phyloP scores from a whole-genome alignment of 2,888 invertebrate genomes.

The Epiblema foenella region DNA sequence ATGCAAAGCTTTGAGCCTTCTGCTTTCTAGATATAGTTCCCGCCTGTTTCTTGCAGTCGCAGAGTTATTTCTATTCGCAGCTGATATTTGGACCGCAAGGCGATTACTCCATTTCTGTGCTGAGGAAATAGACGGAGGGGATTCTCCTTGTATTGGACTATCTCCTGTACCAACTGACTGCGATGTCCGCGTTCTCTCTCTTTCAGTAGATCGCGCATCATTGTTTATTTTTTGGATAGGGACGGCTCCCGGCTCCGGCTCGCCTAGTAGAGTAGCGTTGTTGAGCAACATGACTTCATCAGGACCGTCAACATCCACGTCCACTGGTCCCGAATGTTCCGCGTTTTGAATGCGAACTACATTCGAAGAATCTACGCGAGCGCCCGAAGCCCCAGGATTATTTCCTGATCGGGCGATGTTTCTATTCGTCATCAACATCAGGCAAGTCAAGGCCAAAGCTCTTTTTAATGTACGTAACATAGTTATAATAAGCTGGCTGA shows the following conservation, averaged over 20 bases:
- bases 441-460: constrained; percentile 76
- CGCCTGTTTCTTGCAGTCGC: constrained; percentile 71
- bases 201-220: constrained; percentile 46
- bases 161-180: constrained; percentile 47
- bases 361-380: constrained; percentile 67
- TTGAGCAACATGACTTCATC: constrained; percentile 62
- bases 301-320: constrained; percentile 74
- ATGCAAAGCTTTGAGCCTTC: constrained; percentile 73
- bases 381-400: constrained; percentile 57
- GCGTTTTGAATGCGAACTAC: constrained; percentile 74
- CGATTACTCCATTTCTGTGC: constrained; percentile 74
- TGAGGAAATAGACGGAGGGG: constrained; percentile 49
- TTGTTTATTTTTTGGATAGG: constrained; percentile 48
- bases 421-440: constrained; percentile 78
- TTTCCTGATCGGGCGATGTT: constrained; percentile 55
- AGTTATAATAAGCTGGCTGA: constrained; percentile 75
- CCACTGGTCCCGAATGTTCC: constrained; percentile 72
- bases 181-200: constrained; percentile 52
- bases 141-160: constrained; percentile 50
- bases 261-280: constrained; percentile 42
- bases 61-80: constrained; percentile 77
- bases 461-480: constrained; percentile 79
- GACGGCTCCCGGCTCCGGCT: constrained; percentile 51
- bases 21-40: constrained; percentile 72
- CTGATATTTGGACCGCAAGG: constrained; percentile 78